Base-by-base conservation (phyloP, 2,888 invertebrate genomes). In the Amaurobius ferox region DNA sequence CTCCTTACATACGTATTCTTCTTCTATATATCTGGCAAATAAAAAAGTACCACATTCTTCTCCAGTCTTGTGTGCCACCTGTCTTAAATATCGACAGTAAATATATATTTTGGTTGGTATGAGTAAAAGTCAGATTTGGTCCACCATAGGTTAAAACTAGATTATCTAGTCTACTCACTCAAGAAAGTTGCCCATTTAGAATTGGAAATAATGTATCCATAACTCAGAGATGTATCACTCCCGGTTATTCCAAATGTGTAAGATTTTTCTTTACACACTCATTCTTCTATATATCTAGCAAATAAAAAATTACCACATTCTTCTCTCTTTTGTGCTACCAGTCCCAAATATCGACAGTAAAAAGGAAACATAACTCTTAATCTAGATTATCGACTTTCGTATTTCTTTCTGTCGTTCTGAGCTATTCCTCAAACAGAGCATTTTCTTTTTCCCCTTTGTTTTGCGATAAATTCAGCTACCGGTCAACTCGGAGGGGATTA, bases 381-480 rank as follows among this genome's bases (percentile, higher is more conserved):
- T 80, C 73, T 73, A 55, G 80, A 73, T 80, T 73, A 80, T 23
- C 70, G 7, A 26, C 55, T 35, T 40, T 35, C 78, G 68, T 71
- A 71, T 71, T 80, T 35, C 66, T 67, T 19, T 55, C 35, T 67
- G 5, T n/a, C n/a, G n/a, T 35, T 55, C 73, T 67, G 39, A 13
- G 44, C 39, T 35, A 11, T 72, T 62, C 28, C 23, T 39, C 48
- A n/a, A 55, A 55, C 19, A 55, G 19, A 23, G n/a, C 44, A 30
- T 28, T 67, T 2, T 40, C n/a, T 30, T 30, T n/a, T 11, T 39
- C 39, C n/a, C 30, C 26, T 32, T 44, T 48, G 19, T 67, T 48
- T 40, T 67, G 19, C 48, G 13, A 67, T 44, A 30, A 66, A 77
- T 67, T 77, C 55, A 44, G 26, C n/a, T 67, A 71, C 71, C 71